A percentile compares a stretch with the other conserved stretches of the same genome.
Evolutionary conservation across 2,113 vertebrate genomes (phyloP).

Genomic region (Orcinus orca): DNA sequence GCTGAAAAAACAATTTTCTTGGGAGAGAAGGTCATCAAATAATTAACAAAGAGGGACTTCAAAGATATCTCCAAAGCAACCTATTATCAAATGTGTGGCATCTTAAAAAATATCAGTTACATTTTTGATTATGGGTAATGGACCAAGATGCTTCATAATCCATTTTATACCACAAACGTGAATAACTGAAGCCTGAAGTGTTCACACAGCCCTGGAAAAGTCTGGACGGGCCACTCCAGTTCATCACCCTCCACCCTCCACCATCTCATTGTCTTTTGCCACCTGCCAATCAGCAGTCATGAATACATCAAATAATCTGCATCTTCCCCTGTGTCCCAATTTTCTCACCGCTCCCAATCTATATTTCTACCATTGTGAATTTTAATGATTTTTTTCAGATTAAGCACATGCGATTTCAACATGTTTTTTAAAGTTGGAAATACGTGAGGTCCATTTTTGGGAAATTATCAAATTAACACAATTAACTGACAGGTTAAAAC

Average conservation of each 20-base stretch:
- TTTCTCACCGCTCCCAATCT: background rate
- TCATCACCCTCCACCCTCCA: background rate
- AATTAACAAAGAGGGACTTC: background rate
- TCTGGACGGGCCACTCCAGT: background rate
- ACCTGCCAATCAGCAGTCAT: background rate
- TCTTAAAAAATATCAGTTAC: background rate
- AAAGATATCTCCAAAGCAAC: background rate
- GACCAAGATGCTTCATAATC: background rate
- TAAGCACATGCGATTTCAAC: background rate
- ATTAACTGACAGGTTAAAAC: background rate
- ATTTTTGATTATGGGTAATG: background rate
- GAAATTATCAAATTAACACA: background rate
- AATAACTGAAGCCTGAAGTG: background rate
- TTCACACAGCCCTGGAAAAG: background rate
- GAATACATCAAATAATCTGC: background rate
- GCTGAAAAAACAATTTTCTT: background rate
- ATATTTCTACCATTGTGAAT: background rate
- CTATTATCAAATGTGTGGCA: background rate
- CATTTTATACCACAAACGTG: background rate
- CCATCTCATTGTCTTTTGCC: background rate
- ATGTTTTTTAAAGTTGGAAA: background rate
- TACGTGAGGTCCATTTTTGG: background rate
- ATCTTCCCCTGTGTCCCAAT: background rate
- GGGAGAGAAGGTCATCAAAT: background rate
- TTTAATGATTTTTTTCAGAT: background rate